phyloP scores from a whole-genome alignment of 1,140 invertebrate genomes.

The Drosophila albomicans region DNA sequence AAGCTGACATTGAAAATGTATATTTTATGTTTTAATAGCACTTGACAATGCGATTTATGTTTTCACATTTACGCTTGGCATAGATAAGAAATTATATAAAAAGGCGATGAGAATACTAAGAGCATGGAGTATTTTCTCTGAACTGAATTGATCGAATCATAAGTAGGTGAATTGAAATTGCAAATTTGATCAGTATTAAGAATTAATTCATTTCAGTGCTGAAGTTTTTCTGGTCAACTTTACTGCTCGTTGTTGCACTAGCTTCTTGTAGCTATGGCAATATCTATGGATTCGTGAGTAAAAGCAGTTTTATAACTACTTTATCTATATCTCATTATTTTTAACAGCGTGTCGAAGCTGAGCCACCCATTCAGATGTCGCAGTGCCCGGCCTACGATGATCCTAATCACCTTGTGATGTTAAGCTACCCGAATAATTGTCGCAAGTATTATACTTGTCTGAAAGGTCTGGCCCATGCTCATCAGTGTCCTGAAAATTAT shows the following conservation, averaged over 20 bases:
- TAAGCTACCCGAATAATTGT: slow-evolving; percentile 57
- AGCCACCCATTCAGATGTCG: not conserved
- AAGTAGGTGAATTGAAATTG: not conserved
- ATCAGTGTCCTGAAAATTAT: slow-evolving; percentile 55
- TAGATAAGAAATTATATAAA: slow-evolving; percentile 31
- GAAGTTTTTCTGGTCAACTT: slow-evolving; percentile 7
- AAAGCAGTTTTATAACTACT: not conserved
- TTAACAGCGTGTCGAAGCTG: not conserved
- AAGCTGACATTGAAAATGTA: not conserved
- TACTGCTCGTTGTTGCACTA: not conserved
- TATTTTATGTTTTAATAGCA: slow-evolving; percentile 25
- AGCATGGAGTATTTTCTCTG: slow-evolving; percentile 3
- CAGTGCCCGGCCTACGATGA: slow-evolving; percentile 60
- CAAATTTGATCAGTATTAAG: not conserved
- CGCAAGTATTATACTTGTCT: slow-evolving; percentile 59
- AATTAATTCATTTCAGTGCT: slow-evolving; percentile 7
- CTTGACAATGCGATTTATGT: slow-evolving; percentile 9
- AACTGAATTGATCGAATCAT: not conserved
- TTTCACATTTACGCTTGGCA: not conserved
- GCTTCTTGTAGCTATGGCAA: not conserved
- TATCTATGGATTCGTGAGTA: slow-evolving; percentile 17
- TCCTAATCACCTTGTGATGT: slow-evolving; percentile 46
- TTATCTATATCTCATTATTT: not conserved
- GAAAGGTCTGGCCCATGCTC: slow-evolving; percentile 15
- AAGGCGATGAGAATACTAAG: not conserved